Evolutionary conservation across 2,888 invertebrate species (phyloP), one percentile per base, ranked within the genome.

Genomic region (Lamellibrachia columna): DNA sequence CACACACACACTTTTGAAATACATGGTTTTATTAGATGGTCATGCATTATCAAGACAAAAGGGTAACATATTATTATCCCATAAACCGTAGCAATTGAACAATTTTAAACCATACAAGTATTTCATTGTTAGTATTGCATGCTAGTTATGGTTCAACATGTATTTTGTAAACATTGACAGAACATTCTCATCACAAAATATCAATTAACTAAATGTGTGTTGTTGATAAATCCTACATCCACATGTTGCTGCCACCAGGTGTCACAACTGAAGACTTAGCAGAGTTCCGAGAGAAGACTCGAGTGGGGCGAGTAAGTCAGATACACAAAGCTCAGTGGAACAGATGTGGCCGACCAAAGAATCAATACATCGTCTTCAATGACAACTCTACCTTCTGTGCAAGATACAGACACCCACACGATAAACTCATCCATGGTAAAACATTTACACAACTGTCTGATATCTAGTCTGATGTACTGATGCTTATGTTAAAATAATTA

Each of bases 331-430:
- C 96, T 3, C 94, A 95, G 8, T 96, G 96, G 96, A 95, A 96
- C 93, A 94, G 94, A 22, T 96, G 96, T 94, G 96, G 96, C 3
- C 94, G 96, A 53, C 96, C 95, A 7, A 95, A 95, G 93, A 96
- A 96, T 93, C 95, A 95, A 58, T 96, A 94, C 92, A 94, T 96
- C 3, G 94, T 95, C 28, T 94, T 96, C 90, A 94, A 94, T 11
- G 95, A 96, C 93, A 95, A 95, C 28, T 95, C 94, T 22, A 93
- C 94, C 9, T 94, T 95, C 92, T 96, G 96, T 94, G 96, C 95
- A 7, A 93, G 96, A 28, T 96, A 96, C 93, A 94, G 96, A 91
- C 94, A 95, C 55, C 96, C 96, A 6, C 96, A 96, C 92, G 94
- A 95, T 92, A 95, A 95, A 93, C 94, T 96, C 90, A 95, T 96